Base-by-base conservation (phyloP, 2,113 vertebrate species). In the Rhagologus leucostigma region DNA sequence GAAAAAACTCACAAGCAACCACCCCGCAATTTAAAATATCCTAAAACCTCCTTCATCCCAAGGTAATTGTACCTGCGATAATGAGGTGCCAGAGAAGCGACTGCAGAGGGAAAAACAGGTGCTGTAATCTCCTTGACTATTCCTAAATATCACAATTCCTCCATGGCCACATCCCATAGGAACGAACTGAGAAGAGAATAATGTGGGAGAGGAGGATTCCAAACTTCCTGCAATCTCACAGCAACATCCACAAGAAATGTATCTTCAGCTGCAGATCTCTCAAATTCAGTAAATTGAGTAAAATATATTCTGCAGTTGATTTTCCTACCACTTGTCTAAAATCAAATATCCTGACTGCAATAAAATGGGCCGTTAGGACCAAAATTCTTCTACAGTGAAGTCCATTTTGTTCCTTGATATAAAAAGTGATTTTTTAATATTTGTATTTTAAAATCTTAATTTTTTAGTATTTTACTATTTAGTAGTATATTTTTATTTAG, bases 371-470 rank as follows among this genome's bases (percentile, higher is more conserved):
- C 27, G 33, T 16, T 9, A 18, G 17, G 26, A 19, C 22, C 32
- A 62, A 30, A 88, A 70, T 4, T 24, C 59, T 39, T 64, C 56
- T 33, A 16, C 24, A 12, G 15, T 4, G 2, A 71, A 67, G n/a
- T 27, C n/a, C 10, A 7, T 21, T 70, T 78, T 30, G 30, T 30
- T 52, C 30, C 19, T 69, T 35, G 8, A 21, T 4, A 16, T 4
- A 23, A 59, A 76, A 76, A 16, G 4, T 5, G 21, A 46, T 15
- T 65, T 65, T 33, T 74, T 27, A 27, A 33, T 39, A 56, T 27
- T 57, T 21, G 3, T 4, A 2, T 27, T 39, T 21, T 21, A 1
- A 50, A 50, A 33, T 1, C 9, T 6, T 4, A 6, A 19, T 44
- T 44, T n/a, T n/a, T n/a, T n/a, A n/a, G n/a, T n/a, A n/a, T 39